Percentiles rank a stretch among this genome's conserved stretches.
Conservation (phyloP, 2,113 vertebrate species). For the Antennarius striatus region DNA sequence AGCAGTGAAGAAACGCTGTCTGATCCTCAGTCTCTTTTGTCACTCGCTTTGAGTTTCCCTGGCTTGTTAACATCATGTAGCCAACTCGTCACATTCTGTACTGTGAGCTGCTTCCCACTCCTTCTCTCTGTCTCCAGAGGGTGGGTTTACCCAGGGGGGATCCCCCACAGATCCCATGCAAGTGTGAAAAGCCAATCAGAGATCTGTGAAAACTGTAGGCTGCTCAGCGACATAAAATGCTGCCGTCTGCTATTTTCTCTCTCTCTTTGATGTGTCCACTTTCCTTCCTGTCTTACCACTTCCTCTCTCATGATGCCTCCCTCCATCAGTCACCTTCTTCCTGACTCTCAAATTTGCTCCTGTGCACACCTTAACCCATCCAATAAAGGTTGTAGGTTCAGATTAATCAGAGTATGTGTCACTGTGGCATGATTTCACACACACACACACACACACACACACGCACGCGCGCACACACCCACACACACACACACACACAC, state of each 20-base stretch:
- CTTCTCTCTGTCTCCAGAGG: constrained; percentile 27
- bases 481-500: background rate
- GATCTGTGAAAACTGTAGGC: constrained; percentile 59
- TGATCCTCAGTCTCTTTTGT: constrained; percentile 41
- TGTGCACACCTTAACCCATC: constrained; percentile 70
- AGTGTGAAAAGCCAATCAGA: constrained; percentile 67
- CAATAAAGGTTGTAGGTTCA: constrained; percentile 79
- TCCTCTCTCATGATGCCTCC: constrained; percentile 34
- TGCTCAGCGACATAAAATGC: constrained; percentile 43
- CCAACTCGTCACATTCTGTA: constrained; percentile 39
- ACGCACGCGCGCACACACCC: background rate
- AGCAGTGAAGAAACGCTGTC: constrained; percentile 28
- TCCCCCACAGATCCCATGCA: constrained; percentile 26
- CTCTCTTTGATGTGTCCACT: constrained; percentile 53
- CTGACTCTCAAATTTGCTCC: constrained; percentile 67
- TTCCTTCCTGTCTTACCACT: constrained; percentile 53
- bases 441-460: background rate
- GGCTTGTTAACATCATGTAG: constrained; percentile 28
- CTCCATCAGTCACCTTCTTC: constrained; percentile 47
- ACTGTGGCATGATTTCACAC: constrained; percentile 32
- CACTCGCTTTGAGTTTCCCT: constrained; percentile 27
- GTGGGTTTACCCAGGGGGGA: constrained; percentile 33
- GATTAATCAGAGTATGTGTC: constrained; percentile 48
- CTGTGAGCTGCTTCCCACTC: constrained; percentile 15
- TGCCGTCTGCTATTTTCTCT: constrained; percentile 36